Evolutionary conservation across 2,888 invertebrate genomes (phyloP).

Genomic region (Alloscopus bannaensis): DNA sequence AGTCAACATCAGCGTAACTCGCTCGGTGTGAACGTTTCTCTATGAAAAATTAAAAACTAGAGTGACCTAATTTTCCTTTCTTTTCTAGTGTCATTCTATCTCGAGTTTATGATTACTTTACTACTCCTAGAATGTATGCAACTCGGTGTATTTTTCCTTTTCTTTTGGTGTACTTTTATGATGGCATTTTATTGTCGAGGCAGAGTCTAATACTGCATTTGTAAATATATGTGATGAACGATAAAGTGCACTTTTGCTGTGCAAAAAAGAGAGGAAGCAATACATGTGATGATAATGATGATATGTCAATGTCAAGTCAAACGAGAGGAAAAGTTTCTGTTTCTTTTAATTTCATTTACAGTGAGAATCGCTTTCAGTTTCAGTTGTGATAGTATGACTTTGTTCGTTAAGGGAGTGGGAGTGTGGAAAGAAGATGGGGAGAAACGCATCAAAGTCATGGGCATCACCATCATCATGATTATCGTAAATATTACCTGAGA

Average conservation of each 20-base stretch:
- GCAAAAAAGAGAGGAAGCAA: background rate
- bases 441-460: slow-evolving; percentile 32
- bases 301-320: slow-evolving; percentile 18
- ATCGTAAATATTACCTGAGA: background rate
- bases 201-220: background rate
- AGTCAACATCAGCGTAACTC: background rate
- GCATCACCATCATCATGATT: slow-evolving; percentile 33
- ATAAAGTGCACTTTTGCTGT: background rate
- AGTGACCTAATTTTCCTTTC: slow-evolving; percentile 44
- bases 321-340: slow-evolving; percentile 40
- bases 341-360: background rate
- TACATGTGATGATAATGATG: background rate
- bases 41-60: slow-evolving; percentile 24
- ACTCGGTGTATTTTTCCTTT: background rate
- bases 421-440: background rate
- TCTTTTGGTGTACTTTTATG: background rate
- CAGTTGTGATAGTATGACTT: slow-evolving; percentile 7
- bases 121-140: too few species aligned
- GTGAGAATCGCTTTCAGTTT: slow-evolving; percentile 37
- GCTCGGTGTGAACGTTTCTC: slow-evolving; percentile 3
- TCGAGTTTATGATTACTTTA: background rate
- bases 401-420: background rate
- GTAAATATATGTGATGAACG: background rate
- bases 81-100: background rate
- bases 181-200: background rate